phyloP scores from a whole-genome alignment of 2,797 vertebrate species.

The Sylvilagus floridanus region DNA sequence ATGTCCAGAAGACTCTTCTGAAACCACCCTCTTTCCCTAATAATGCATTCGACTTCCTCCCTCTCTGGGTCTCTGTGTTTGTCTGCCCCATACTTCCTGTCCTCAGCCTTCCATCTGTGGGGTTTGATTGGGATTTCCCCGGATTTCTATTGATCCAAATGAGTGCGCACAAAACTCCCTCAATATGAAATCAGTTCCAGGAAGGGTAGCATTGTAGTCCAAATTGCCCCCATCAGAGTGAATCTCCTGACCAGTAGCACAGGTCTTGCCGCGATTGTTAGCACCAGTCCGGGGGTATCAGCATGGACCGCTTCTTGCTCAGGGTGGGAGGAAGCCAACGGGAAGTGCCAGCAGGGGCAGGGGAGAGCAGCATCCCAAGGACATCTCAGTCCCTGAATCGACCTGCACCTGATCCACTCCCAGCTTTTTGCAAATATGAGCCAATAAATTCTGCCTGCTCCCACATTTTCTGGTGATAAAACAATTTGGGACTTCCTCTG shows the following conservation, averaged over 20 bases:
- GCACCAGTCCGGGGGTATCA: neutral
- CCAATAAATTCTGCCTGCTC: neutral
- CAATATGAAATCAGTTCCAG: too few relatives aligned
- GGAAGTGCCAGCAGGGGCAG: neutral
- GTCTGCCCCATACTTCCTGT: neutral
- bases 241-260: neutral
- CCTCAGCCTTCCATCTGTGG: neutral
- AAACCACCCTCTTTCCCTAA: neutral
- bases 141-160: neutral
- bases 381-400: neutral
- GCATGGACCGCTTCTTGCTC: too few relatives aligned
- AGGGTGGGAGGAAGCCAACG: neutral
- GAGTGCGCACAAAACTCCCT: neutral
- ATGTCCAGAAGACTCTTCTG: neutral
- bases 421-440: neutral
- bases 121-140: neutral
- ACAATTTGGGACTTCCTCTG: neutral
- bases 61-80: neutral
- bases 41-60: neutral
- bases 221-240: rapidly evolving
- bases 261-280: neutral
- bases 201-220: neutral
- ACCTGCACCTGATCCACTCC: neutral
- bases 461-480: neutral
- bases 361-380: too few relatives aligned